phyloP scores from a whole-genome alignment of 2,888 invertebrate species.

The Heliconius ismenius region DNA sequence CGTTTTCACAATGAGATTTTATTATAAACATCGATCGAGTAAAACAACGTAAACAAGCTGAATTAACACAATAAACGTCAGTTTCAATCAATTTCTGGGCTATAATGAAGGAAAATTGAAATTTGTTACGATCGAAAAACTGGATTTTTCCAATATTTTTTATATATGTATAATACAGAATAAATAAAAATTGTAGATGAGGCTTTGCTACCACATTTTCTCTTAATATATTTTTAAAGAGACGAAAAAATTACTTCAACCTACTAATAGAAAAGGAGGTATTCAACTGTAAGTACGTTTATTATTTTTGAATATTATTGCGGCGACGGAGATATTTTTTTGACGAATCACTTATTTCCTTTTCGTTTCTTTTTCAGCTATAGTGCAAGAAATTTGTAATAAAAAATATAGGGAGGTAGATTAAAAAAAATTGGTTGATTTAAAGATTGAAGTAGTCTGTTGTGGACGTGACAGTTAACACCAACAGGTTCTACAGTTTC shows the following conservation, averaged over 20 bases:
- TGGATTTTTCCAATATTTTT: neutral
- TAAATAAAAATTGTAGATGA: neutral
- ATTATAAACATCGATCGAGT: neutral
- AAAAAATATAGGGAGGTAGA: no score
- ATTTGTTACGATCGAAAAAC: neutral
- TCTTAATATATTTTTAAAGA: neutral
- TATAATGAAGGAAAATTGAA: neutral
- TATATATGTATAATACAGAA: neutral
- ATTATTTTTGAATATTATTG: neutral
- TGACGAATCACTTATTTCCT: neutral
- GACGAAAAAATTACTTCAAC: neutral
- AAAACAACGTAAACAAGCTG: neutral
- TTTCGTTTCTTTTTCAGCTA: neutral
- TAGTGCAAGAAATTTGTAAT: neutral
- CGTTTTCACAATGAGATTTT: slow-evolving; percentile 1
- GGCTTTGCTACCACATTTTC: neutral
- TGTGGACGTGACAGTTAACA: neutral
- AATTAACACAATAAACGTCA: neutral
- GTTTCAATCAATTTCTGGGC: neutral
- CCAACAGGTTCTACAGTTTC: neutral
- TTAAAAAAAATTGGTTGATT: no score
- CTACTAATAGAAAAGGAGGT: neutral
- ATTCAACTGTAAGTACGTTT: slow-evolving; percentile 11
- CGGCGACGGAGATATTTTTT: neutral
- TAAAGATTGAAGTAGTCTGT: neutral